Conservation (phyloP, 2,113 vertebrate genomes). For the Silurus meridionalis region DNA sequence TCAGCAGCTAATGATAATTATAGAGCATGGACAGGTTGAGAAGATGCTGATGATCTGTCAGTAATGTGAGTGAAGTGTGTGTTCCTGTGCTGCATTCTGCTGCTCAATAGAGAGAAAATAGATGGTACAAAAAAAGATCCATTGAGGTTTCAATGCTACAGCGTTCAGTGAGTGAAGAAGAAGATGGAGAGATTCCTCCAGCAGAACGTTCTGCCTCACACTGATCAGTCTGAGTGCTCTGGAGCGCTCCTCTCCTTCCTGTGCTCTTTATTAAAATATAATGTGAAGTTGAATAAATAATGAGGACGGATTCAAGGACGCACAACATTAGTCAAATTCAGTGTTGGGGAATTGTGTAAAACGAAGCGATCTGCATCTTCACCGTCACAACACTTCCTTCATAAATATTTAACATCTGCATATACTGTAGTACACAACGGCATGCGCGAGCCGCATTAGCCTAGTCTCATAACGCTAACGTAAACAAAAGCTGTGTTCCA, state of each 20-base stretch:
- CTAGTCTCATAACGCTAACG: constrained; percentile 16
- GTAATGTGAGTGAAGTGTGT: background rate
- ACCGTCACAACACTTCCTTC: background rate
- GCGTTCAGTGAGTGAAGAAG: background rate
- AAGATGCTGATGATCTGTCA: background rate
- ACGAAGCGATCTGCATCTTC: background rate
- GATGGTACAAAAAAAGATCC: background rate
- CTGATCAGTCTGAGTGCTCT: background rate
- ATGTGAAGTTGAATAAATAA: constrained; percentile 8
- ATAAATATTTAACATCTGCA: constrained; percentile 22
- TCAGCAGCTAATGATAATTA: background rate
- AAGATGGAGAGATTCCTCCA: background rate
- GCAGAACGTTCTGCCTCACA: background rate
- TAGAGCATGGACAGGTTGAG: background rate
- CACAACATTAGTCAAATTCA: background rate
- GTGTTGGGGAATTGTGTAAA: background rate
- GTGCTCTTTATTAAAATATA: constrained; percentile 4
- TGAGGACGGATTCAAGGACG: background rate
- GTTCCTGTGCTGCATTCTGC: background rate
- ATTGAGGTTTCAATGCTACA: background rate
- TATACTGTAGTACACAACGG: background rate
- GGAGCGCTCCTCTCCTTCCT: background rate
- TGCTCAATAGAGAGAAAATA: background rate
- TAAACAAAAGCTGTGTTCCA: constrained; percentile 19
- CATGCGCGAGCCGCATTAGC: background rate